These are phyloP conservation scores for Leucoraja ocellata DNA, from an alignment of 2,797 vertebrate species.

Conservation along the genomic window DNA sequence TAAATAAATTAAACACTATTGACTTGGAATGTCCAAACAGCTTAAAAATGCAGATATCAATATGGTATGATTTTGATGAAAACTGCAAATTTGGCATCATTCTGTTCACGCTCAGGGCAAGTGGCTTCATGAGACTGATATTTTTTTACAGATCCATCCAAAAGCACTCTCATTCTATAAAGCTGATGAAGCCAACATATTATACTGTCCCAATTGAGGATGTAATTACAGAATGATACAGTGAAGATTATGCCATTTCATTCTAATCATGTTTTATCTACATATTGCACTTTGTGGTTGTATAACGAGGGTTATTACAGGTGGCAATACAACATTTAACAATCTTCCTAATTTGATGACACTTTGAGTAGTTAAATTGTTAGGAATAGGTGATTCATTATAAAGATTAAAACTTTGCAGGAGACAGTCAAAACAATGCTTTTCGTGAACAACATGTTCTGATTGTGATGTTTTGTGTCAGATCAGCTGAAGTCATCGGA, in stretches of 20 bases:
- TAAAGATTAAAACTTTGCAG: background rate
- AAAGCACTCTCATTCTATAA: background rate
- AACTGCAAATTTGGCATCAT: background rate
- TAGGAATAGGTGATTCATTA: background rate
- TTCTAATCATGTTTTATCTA: conserved; percentile 4
- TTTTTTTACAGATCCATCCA: background rate
- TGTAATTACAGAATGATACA: background rate
- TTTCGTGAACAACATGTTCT: background rate
- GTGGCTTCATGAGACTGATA: background rate
- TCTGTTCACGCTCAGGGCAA: background rate
- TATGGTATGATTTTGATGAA: background rate
- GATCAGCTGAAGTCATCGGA: background rate
- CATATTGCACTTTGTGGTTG: background rate
- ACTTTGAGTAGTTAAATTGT: background rate
- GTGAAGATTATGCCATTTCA: background rate
- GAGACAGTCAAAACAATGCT: background rate
- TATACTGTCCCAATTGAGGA: background rate
- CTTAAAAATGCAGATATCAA: background rate
- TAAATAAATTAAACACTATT: background rate
- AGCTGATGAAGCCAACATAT: background rate
- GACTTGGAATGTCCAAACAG: background rate
- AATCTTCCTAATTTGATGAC: background rate
- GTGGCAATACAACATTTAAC: background rate
- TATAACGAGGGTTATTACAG: background rate
- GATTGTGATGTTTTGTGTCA: background rate